A percentile compares a stretch with the other conserved stretches of the same genome.
Conservation (phyloP, 1,140 invertebrate species). For the Palaemon carinicauda region DNA sequence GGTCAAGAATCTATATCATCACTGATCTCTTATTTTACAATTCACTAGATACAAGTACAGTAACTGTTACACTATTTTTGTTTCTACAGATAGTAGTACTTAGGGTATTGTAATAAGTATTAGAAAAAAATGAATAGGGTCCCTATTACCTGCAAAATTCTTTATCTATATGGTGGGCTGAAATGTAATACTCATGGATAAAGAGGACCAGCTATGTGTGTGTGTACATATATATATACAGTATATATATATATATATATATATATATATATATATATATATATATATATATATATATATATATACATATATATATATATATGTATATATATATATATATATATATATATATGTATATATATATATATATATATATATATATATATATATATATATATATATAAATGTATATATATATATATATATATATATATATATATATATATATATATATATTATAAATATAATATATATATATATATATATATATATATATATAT, state of each 20-base stretch:
- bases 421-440: not conserved
- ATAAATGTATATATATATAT: not conserved
- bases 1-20: too few relatives aligned
- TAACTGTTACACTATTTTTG: too few relatives aligned
- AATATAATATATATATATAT: constrained; percentile 9
- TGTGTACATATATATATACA: not conserved
- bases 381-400: not conserved
- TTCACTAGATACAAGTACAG: too few relatives aligned
- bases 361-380: not conserved
- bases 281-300: not conserved
- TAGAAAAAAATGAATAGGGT: too few relatives aligned
- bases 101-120: too few relatives aligned
- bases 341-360: not conserved
- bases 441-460: constrained; percentile 4
- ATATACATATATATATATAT: not conserved
- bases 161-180: too few relatives aligned
- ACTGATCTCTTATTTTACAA: too few relatives aligned
- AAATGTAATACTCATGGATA: too few relatives aligned
- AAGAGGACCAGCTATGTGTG: too few relatives aligned
- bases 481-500: not conserved
- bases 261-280: not conserved
- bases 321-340: not conserved
- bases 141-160: too few relatives aligned
- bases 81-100: too few relatives aligned
- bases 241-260: not conserved